phyloP scores from a whole-genome alignment of 2,797 vertebrate genomes.

The Novumbra hubbsi region DNA sequence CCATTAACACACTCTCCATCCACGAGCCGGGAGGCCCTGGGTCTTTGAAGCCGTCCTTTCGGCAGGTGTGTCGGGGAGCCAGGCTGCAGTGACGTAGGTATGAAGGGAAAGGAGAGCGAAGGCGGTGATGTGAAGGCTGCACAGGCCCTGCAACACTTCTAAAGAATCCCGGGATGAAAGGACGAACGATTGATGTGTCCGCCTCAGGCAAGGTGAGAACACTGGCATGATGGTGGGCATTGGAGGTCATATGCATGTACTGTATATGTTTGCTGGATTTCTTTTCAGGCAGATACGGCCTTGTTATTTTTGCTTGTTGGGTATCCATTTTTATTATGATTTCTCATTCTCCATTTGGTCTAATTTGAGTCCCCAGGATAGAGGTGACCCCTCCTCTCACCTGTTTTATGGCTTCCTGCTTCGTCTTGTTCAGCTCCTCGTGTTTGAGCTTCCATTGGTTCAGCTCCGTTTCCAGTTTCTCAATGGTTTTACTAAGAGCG shows the following conservation, averaged over 20 bases:
- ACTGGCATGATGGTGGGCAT: not conserved
- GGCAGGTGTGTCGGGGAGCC: not conserved
- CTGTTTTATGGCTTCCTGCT: constrained; percentile 93
- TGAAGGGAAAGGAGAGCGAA: not conserved
- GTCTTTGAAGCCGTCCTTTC: not conserved
- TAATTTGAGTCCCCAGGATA: not conserved
- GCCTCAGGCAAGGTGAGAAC: not conserved
- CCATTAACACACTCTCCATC: not conserved
- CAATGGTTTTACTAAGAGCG: constrained; percentile 86
- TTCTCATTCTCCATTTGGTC: too few relatives aligned
- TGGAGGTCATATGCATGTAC: not conserved
- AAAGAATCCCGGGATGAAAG: not conserved
- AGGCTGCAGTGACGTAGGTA: not conserved
- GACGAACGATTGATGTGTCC: not conserved
- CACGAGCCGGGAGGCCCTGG: not conserved
- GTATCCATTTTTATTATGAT: too few relatives aligned
- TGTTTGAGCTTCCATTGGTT: constrained; percentile 96
- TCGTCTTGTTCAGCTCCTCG: constrained; percentile 91
- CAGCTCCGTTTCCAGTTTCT: constrained; percentile 90
- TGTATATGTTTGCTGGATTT: too few relatives aligned
- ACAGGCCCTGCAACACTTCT: not conserved
- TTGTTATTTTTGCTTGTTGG: too few relatives aligned
- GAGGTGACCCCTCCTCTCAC: constrained; percentile 62
- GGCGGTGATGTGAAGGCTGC: constrained; percentile 5
- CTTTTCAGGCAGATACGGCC: too few relatives aligned